A percentile compares a stretch with the other conserved stretches of the same genome.
Evolutionary conservation across 2,797 vertebrate genomes (phyloP).

Genomic region (Pangasius larnaudii): DNA sequence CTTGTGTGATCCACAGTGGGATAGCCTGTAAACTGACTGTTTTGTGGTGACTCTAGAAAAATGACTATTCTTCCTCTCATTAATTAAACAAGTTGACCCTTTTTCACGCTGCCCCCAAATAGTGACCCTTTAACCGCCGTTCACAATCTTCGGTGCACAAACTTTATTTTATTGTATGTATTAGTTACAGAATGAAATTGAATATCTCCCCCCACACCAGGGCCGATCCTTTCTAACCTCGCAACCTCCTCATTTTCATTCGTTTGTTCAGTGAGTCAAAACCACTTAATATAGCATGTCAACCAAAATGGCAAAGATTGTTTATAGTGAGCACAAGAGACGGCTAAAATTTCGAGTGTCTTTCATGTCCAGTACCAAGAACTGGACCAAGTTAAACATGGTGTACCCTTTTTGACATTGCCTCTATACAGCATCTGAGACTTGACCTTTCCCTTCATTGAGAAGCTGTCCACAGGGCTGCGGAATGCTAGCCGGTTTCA

Average conservation of each 20-base stretch:
- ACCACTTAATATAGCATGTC: not conserved
- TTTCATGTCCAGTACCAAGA: not conserved
- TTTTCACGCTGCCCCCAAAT: not conserved
- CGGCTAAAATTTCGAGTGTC: not conserved
- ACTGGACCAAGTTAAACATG: not conserved
- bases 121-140: not conserved
- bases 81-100: not conserved
- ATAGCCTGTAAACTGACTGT: conserved; percentile 32
- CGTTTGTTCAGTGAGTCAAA: not conserved
- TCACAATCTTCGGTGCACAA: not conserved
- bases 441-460: conserved; percentile 15
- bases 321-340: not conserved
- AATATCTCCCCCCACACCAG: not conserved
- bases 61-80: not conserved
- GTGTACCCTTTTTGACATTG: not conserved
- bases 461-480: not conserved
- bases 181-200: not conserved
- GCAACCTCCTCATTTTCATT: not conserved
- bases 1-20: conserved; percentile 38
- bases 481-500: conserved; percentile 18
- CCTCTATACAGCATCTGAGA: not conserved
- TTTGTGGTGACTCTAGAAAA: not conserved
- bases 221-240: not conserved
- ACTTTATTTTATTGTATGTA: not conserved
- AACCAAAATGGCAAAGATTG: not conserved